phyloP scores from a whole-genome alignment of 2,113 vertebrate genomes.

The Myrmecophaga tridactyla region DNA sequence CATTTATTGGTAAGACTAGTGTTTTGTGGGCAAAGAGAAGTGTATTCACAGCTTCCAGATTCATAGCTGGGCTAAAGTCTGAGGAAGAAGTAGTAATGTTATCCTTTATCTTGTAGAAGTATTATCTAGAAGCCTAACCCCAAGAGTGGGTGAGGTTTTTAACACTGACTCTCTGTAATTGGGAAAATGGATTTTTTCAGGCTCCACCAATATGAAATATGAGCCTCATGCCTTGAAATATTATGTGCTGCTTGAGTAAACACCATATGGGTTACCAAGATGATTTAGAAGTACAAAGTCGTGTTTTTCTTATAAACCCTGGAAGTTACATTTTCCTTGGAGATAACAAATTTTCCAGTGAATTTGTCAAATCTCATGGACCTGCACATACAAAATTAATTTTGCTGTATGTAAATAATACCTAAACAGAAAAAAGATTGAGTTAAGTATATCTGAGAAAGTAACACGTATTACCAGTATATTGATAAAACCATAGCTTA shows the following conservation, averaged over 20 bases:
- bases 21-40: neutral
- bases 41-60: neutral
- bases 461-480: neutral
- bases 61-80: neutral
- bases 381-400: neutral
- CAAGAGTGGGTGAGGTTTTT: neutral
- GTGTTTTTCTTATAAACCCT: neutral
- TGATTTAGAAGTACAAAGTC: conserved; percentile 25
- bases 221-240: neutral
- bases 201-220: conserved; percentile 19
- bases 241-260: neutral
- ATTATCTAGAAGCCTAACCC: neutral
- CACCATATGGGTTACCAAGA: neutral
- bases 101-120: neutral
- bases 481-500: neutral
- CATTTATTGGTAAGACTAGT: neutral
- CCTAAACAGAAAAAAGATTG: neutral
- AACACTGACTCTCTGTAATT: neutral
- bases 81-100: neutral
- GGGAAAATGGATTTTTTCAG: neutral
- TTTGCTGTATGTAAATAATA: neutral
- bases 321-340: conserved; percentile 1
- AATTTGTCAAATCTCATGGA: conserved; percentile 1
- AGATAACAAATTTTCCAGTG: neutral
- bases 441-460: neutral